These are phyloP conservation scores for Pelagia noctiluca DNA, from an alignment of 30 jellyfish, hydroid and myxozoan genomes.

Conservation along the genomic window DNA sequence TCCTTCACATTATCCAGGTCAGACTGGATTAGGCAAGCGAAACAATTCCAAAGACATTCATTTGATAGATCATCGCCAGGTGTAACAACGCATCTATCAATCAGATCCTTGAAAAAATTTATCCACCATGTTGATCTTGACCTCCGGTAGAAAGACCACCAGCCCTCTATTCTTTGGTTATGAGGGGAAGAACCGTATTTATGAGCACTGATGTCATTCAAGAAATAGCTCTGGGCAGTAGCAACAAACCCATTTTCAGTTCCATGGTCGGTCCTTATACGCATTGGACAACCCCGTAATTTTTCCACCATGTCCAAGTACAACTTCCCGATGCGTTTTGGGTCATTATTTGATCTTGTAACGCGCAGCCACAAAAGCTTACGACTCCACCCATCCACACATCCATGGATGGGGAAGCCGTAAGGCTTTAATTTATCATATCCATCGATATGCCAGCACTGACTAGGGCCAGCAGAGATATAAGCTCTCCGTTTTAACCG, in stretches of 20 bases:
- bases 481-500: constrained; percentile 22
- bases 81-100: too few relatives aligned
- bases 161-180: too few relatives aligned
- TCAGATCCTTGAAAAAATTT: constrained; percentile 56
- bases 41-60: constrained; percentile 66
- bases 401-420: too few relatives aligned
- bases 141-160: constrained; percentile 53
- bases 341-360: too few relatives aligned
- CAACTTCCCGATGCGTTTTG: too few relatives aligned
- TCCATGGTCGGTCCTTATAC: constrained; percentile 69
- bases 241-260: constrained; percentile 64
- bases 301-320: too few relatives aligned
- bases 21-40: constrained; percentile 55
- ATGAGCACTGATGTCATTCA: constrained; percentile 56
- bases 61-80: too few relatives aligned
- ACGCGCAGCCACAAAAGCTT: too few relatives aligned
- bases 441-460: too few relatives aligned
- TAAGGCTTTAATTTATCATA: too few relatives aligned
- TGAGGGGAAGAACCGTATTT: constrained; percentile 70
- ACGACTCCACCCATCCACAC: too few relatives aligned
- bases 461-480: constrained; percentile 60
- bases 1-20: too few relatives aligned
- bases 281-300: constrained; percentile 67
- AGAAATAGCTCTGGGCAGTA: constrained; percentile 51
- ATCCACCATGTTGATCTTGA: constrained; percentile 74